Evolutionary conservation across 2,797 vertebrate genomes (phyloP).

Genomic region (Lindbergichthys nudifrons): DNA sequence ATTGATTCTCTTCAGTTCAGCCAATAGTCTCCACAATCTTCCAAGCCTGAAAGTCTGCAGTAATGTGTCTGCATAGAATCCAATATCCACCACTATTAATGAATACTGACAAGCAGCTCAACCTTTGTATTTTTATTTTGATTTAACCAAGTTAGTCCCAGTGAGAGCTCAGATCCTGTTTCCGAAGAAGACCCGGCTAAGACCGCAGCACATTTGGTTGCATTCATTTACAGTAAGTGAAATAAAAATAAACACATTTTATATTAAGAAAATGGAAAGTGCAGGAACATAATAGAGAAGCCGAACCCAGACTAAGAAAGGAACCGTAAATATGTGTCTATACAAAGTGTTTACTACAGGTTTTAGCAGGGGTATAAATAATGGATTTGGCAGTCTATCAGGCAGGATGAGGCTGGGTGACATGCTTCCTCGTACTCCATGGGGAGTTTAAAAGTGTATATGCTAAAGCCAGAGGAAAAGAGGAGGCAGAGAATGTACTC

Average conservation of each 20-base stretch:
- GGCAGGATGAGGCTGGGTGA: conserved; percentile 59
- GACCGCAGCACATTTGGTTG: conserved; percentile 51
- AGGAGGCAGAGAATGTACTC: conserved; percentile 74
- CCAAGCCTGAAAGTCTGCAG: conserved; percentile 70
- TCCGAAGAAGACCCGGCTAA: conserved; percentile 57
- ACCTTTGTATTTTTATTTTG: conserved; percentile 69
- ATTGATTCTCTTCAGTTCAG: conserved; percentile 81
- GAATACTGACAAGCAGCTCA: conserved; percentile 72
- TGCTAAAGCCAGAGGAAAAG: conserved; percentile 68
- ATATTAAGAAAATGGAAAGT: conserved; percentile 40
- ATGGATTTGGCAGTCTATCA: conserved; percentile 63
- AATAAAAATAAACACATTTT: conserved; percentile 62
- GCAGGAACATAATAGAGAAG: conserved; percentile 31
- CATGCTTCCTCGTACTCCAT: conserved; percentile 63
- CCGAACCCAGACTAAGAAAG: conserved; percentile 26
- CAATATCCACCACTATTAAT: conserved; percentile 72
- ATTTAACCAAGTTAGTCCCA: conserved; percentile 66
- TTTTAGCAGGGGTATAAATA: conserved; percentile 62
- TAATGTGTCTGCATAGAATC: conserved; percentile 73
- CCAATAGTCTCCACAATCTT: conserved; percentile 68
- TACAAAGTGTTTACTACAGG: conserved; percentile 58
- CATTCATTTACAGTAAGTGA: conserved; percentile 58
- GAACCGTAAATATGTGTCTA: conserved; percentile 54
- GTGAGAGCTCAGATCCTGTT: conserved; percentile 62
- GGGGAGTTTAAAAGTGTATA: conserved; percentile 68